Base-by-base conservation (phyloP, 2,113 vertebrate species). In the Morone chrysops region DNA sequence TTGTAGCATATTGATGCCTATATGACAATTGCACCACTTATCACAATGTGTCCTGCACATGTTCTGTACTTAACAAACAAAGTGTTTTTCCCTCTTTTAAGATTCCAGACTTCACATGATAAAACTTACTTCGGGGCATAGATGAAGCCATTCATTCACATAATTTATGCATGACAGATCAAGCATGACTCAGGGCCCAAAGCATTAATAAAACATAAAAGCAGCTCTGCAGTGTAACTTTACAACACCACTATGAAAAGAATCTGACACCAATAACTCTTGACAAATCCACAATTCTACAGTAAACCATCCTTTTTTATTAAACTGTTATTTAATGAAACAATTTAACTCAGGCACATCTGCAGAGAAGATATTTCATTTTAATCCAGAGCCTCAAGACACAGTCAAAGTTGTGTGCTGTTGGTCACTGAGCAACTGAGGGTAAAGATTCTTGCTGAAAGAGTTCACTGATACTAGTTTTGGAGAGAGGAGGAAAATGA, bases 131-230 rank as follows among this genome's bases (percentile, higher is more conserved):
- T 62, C 3, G 68, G 70, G 72, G 76, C 83, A 80, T 5, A 25
- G 22, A 73, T 67, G 61, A 83, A 83, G 73, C 62, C 50, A 74
- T 70, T 83, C 8, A 3, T 84, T 76, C 72, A 79, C 57, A 75
- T 57, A 84, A 82, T 70, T 53, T 66, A 87, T 78, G 81, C 67
- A 89, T 87, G 82, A 71, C 41, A 73, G 48, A 76, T 57, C 17
- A 60, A 77, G 81, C 80, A 75, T 80, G 89, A 88, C 79, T 81
- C 79, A 1, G n/a, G 53, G 74, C 80, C 71, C 16, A 31, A 73
- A 73, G 85, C 57, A 45, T 75, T 38, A 74, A 84, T 86, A 86
- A 86, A 82, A 87, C 62, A 85, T 18, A 51, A 59, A 80, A 62
- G n/a, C 72, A 10, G n/a, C 54, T 78, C 25, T 22, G 45, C 57